Conservation (phyloP, 2,888 invertebrate species). For the Tipula vernalis region DNA sequence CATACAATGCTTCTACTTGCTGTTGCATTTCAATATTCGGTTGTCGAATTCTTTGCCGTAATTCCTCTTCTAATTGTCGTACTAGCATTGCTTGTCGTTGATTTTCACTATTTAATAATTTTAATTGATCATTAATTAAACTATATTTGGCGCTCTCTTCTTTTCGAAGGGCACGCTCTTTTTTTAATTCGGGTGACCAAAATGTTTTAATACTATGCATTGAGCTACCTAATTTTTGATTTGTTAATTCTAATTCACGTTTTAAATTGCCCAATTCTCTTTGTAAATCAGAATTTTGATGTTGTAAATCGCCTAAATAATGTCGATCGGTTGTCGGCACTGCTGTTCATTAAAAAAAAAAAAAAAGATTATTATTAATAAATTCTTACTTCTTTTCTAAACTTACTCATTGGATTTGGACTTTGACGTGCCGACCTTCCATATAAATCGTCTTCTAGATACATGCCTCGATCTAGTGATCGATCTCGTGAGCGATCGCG, state of each 20-base stretch:
- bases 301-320: constrained; percentile 76
- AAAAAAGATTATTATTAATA: not conserved
- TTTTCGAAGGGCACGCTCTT: constrained; percentile 89
- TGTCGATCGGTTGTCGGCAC: constrained; percentile 43
- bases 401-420: constrained; percentile 43
- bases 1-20: constrained; percentile 82
- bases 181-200: constrained; percentile 99
- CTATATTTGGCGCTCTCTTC: constrained; percentile 97
- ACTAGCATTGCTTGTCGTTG: constrained; percentile 97
- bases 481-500: constrained; percentile 53
- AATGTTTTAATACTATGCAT: constrained; percentile 99
- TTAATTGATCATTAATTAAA: constrained; percentile 91
- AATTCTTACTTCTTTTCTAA: not conserved
- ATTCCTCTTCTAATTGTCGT: constrained; percentile 83
- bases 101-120: constrained; percentile 89
- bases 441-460: constrained; percentile 57
- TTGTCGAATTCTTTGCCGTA: constrained; percentile 75
- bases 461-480: constrained; percentile 54
- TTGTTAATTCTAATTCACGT: constrained; percentile 88
- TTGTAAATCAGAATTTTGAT: constrained; percentile 90
- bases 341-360: constrained; percentile 21
- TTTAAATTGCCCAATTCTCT: constrained; percentile 82
- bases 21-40: constrained; percentile 85
- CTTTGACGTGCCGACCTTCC: constrained; percentile 56
- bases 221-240: constrained; percentile 93